phyloP scores from a whole-genome alignment of 2,113 vertebrate species.

The Stictonetta naevosa region DNA sequence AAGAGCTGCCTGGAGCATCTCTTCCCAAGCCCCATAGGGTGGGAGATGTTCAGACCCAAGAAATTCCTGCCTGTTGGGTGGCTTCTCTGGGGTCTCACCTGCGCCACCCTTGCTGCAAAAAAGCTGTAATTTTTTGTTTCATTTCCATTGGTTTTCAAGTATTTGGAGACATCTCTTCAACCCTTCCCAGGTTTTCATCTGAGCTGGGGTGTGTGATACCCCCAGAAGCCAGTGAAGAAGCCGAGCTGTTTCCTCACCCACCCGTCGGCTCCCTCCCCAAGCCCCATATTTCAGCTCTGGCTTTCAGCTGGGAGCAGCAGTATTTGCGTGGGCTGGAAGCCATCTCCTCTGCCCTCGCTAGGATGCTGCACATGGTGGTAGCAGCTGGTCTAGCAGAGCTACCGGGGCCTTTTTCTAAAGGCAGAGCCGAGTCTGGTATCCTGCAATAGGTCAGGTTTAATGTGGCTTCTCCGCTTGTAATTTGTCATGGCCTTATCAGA shows the following conservation, averaged over 20 bases:
- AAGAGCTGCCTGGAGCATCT: not conserved
- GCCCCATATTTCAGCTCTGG: not conserved
- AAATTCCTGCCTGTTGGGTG: rapidly evolving
- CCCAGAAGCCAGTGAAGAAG: not conserved
- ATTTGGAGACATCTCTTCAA: not conserved
- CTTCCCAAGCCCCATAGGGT: not conserved
- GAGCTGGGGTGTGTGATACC: not conserved
- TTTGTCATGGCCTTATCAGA: slow-evolving; percentile 34
- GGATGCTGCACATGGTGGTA: rapidly evolving
- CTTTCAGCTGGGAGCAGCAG: not conserved
- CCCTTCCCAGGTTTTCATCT: not conserved
- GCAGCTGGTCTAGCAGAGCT: not conserved
- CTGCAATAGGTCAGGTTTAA: not conserved
- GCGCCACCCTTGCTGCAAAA: not conserved
- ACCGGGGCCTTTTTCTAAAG: not conserved
- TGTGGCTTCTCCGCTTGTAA: not conserved
- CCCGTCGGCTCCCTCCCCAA: not conserved
- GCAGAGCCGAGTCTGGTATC: not conserved
- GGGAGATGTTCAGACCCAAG: not conserved
- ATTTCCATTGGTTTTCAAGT: not conserved
- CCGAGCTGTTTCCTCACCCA: not conserved
- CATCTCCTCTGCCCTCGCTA: not conserved
- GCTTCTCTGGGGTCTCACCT: not conserved
- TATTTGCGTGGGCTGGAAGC: not conserved
- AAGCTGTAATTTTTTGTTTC: not conserved